Conservation (phyloP, 1,140 invertebrate species). For the Nebria ingens region DNA sequence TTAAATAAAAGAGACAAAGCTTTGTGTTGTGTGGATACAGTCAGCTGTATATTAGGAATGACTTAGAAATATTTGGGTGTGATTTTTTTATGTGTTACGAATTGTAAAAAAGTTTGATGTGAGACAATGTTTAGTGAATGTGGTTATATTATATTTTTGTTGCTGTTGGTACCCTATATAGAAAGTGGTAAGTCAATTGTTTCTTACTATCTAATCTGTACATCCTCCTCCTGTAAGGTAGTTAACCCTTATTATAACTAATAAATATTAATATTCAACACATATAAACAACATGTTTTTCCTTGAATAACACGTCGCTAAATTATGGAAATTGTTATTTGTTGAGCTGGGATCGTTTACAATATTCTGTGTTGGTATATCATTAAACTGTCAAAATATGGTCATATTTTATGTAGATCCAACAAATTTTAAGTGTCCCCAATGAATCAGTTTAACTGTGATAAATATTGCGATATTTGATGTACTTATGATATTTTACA, state of each 20-base stretch:
- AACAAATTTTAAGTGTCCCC: no score
- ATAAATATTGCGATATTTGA: no score
- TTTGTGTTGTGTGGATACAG: constrained; percentile 38
- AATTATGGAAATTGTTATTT: no score
- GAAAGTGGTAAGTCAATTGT: constrained; percentile 41
- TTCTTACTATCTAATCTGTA: neutral
- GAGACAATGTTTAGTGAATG: constrained; percentile 47
- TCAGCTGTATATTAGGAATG: constrained; percentile 39
- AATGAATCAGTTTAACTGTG: no score
- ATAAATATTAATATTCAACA: no score
- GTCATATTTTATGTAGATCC: no score
- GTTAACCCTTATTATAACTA: neutral
- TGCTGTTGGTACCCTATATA: constrained; percentile 43
- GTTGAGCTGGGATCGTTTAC: no score
- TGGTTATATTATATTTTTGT: constrained; percentile 44
- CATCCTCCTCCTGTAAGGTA: neutral
- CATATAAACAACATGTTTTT: no score
- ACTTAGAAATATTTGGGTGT: constrained; percentile 19
- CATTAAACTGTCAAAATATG: no score
- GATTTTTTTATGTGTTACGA: constrained; percentile 16
- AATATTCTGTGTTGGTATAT: no score
- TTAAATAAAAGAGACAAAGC: constrained; percentile 41
- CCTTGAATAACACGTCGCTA: no score
- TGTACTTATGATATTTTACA: no score
- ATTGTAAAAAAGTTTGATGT: constrained; percentile 21